Percentiles rank a stretch among this genome's conserved stretches.
Conservation (phyloP, 2,797 vertebrate genomes). For the Crenuchus spilurus region DNA sequence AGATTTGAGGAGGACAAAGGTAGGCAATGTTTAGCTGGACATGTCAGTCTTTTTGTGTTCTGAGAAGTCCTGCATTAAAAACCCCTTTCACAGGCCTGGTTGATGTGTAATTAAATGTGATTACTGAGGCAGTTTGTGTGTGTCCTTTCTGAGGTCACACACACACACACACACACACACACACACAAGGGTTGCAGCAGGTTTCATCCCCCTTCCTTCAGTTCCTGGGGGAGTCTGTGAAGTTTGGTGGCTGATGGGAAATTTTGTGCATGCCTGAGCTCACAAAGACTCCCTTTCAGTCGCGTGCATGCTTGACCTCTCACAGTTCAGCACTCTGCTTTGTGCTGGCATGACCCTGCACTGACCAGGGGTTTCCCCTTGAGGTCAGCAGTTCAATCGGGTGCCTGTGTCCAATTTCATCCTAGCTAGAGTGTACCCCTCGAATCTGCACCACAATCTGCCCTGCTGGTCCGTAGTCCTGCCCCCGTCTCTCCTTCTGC, state of each 20-base stretch:
- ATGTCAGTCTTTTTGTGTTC: slow-evolving; percentile 73
- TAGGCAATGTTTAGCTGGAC: slow-evolving; percentile 82
- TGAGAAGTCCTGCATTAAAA: slow-evolving; percentile 78
- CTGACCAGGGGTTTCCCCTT: slow-evolving; percentile 71
- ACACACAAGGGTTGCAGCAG: slow-evolving; percentile 50
- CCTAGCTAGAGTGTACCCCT: slow-evolving; percentile 66
- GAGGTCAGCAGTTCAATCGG: slow-evolving; percentile 78
- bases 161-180: slow-evolving; percentile 50
- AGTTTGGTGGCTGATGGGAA: slow-evolving; percentile 79
- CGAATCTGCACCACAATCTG: slow-evolving; percentile 73
- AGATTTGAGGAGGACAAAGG: slow-evolving; percentile 82
- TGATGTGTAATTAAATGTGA: slow-evolving; percentile 88
- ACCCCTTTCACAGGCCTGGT: slow-evolving; percentile 78
- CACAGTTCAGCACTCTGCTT: slow-evolving; percentile 78
- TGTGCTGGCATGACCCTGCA: slow-evolving; percentile 74
- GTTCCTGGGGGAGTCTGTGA: slow-evolving; percentile 76
- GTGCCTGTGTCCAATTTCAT: slow-evolving; percentile 81
- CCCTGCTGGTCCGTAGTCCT: slow-evolving; percentile 48
- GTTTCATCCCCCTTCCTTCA: slow-evolving; percentile 64
- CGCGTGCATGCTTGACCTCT: slow-evolving; percentile 82
- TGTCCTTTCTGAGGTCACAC: slow-evolving; percentile 63
- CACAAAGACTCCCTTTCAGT: slow-evolving; percentile 83
- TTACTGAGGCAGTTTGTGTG: slow-evolving; percentile 79
- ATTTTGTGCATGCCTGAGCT: slow-evolving; percentile 78
- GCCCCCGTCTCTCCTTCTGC: slow-evolving; percentile 54